Evolutionary conservation across 1,140 invertebrate species (phyloP), one percentile per base, ranked within the genome.

Genomic region (Manduca sexta): DNA sequence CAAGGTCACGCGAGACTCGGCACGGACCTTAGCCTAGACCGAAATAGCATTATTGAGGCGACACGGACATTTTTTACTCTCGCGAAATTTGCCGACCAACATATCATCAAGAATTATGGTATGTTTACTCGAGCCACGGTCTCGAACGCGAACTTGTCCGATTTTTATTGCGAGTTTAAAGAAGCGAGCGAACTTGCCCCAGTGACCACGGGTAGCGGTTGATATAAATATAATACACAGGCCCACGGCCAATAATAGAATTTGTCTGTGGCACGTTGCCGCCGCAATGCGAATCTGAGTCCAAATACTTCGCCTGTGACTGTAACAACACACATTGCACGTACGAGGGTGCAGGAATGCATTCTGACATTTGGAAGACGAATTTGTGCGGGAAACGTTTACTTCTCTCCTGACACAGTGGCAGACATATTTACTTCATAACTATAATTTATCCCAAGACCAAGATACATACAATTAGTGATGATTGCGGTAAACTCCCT

Each of bases 131-230:
- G 54, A 75, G 69, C 69, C 78, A 73, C 64, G 78, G 65, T 81
- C 80, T 79, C 56, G 66, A 49, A 52, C 71, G 71, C 73, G 76
- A 79, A 80, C 81, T 79, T 80, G 81, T 60, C 68, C 72, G 72
- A 83, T 76, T 83, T 84, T 81, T 84, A 71, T 71, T 76, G 65
- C 65, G 65, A 73, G 74, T 78, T 71, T 78, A 68, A 74, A 75
- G 71, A 77, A 82, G 71, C 71, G 66, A 74, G 60, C 74, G 76
- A 83, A 81, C 78, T 82, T 84, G 81, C 69, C 69, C 81, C 67
- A 82, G 58, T 84, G 75, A 84, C 76, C 71, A 78, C 62, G 41
- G 60, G 49, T 69, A 49, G 52, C 57, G 64, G 54, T 73, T 72
- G 66, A 71, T 74, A 76, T 78, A 79, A 76, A 84, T 80, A 80